These are phyloP conservation scores for Anguilla anguilla DNA, from an alignment of 2,797 vertebrate species.

Conservation along the genomic window DNA sequence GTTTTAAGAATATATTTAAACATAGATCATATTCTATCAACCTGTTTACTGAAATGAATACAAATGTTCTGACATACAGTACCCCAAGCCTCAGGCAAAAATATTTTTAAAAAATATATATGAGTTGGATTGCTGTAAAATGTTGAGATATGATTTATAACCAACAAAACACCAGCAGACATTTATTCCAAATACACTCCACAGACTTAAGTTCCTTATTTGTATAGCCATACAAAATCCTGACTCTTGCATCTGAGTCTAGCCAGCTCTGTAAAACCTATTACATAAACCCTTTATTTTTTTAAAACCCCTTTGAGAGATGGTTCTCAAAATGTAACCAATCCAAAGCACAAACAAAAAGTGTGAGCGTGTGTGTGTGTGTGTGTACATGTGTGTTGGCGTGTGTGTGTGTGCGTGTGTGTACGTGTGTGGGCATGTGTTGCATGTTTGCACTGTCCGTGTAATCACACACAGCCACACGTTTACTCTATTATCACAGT, in stretches of 20 bases:
- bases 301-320: neutral
- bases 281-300: neutral
- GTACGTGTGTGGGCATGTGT: neutral
- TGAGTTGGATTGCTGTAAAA: neutral
- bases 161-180: neutral
- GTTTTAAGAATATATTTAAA: neutral
- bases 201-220: neutral
- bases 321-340: neutral
- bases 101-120: neutral
- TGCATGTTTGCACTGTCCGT: too few relatives aligned
- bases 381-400: too few relatives aligned
- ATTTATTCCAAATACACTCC: neutral
- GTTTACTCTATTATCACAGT: neutral
- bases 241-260: too few relatives aligned
- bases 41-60: neutral
- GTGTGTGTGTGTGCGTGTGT: neutral
- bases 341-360: too few relatives aligned
- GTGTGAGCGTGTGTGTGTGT: too few relatives aligned
- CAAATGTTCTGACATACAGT: neutral
- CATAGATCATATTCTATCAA: neutral
- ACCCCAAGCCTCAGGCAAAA: neutral
- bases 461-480: neutral
- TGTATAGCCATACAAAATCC: neutral
- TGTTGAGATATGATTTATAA: neutral
- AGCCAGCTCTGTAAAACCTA: neutral